These are phyloP conservation scores for Rhingia rostrata DNA, from an alignment of 2,888 invertebrate genomes.

Conservation along the genomic window DNA sequence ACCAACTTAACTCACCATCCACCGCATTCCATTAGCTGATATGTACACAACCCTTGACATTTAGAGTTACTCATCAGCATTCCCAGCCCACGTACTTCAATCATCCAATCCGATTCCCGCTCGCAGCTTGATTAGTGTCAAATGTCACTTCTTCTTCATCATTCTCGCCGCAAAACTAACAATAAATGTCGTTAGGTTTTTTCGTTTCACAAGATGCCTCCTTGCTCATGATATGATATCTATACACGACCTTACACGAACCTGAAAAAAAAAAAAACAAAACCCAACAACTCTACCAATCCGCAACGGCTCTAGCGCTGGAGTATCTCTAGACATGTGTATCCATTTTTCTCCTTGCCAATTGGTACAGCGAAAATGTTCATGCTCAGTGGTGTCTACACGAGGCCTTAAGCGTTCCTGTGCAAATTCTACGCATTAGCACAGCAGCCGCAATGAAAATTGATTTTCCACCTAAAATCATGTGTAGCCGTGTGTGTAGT, in stretches of 20 bases:
- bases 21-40: too few species aligned
- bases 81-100: too few species aligned
- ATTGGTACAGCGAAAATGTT: conserved; percentile 5
- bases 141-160: conserved; percentile 1
- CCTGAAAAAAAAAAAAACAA: background rate
- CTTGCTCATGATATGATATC: conserved; percentile 1
- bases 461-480: conserved; percentile 22
- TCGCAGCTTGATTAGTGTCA: too few species aligned
- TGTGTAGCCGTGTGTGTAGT: background rate
- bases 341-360: background rate
- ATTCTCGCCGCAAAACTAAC: conserved; percentile 7
- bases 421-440: conserved; percentile 22
- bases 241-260: conserved; percentile 1
- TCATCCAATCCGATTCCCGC: too few species aligned
- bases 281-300: background rate
- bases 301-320: background rate
- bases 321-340: conserved; percentile 2
- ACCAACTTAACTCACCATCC: too few species aligned
- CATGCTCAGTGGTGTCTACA: conserved; percentile 19
- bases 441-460: conserved; percentile 31
- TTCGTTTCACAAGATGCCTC: conserved; percentile 13
- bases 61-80: too few species aligned
- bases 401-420: conserved; percentile 14
- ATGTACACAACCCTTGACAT: too few species aligned
- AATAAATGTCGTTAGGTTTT: conserved; percentile 15